These are phyloP conservation scores for Apogon hyalosoma DNA, from an alignment of 2,797 vertebrate genomes.

Conservation along the genomic window DNA sequence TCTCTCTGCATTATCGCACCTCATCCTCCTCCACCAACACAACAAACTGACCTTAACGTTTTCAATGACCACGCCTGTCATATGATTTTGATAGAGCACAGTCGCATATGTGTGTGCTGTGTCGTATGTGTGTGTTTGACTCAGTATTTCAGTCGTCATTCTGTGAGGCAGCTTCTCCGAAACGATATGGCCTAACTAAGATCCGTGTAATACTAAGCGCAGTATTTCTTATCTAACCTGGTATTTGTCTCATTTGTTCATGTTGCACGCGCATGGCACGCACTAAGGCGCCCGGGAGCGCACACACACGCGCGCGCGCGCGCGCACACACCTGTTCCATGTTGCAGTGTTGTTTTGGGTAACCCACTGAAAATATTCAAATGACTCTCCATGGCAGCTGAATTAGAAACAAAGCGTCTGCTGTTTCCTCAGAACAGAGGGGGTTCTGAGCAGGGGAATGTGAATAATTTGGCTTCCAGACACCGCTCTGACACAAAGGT, in stretches of 20 bases:
- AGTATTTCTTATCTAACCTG: constrained; percentile 29
- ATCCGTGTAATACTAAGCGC: constrained; percentile 28
- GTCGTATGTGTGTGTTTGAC: constrained; percentile 21
- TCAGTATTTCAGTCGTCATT: constrained; percentile 29
- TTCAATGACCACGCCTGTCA: constrained; percentile 79
- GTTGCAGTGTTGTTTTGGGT: constrained; percentile 72
- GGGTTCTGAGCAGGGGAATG: constrained; percentile 23
- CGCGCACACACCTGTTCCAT: constrained; percentile 80
- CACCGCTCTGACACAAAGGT: constrained; percentile 33
- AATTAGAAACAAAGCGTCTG: constrained; percentile 47
- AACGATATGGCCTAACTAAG: constrained; percentile 13
- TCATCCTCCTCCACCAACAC: constrained; percentile 12
- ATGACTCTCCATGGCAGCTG: constrained; percentile 50
- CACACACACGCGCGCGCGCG: constrained; percentile 19
- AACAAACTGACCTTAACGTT: constrained; percentile 46
- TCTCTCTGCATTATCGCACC: constrained; percentile 7
- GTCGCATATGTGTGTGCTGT: constrained; percentile 25
- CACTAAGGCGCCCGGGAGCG: too few relatives aligned
- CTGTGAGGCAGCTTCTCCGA: constrained; percentile 16
- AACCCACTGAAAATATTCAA: constrained; percentile 40
- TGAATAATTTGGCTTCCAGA: constrained; percentile 41
- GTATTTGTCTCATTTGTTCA: constrained; percentile 34
- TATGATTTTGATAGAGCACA: constrained; percentile 59
- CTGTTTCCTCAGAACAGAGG: constrained; percentile 40
- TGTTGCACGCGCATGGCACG: constrained; percentile 18